Percentiles rank a stretch among this genome's conserved stretches.
phyloP scores from a whole-genome alignment of 2,888 invertebrate species.

The Trileptium ribeirensis region DNA sequence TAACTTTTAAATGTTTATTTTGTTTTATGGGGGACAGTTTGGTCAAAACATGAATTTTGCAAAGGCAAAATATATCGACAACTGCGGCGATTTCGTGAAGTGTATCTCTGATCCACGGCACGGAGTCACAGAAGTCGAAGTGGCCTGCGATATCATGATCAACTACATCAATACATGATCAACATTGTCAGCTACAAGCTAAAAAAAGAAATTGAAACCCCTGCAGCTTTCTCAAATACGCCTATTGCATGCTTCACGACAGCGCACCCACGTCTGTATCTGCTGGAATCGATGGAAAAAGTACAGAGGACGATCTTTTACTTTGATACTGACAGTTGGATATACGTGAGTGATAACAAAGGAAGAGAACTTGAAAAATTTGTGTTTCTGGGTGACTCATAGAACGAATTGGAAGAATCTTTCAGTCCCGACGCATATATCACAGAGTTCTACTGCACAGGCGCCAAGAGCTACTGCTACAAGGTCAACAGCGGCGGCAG shows the following conservation, averaged over 20 bases:
- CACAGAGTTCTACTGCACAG: not conserved
- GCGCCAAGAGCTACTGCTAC: not conserved
- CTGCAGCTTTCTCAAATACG: constrained; percentile 35
- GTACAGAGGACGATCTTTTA: constrained; percentile 44
- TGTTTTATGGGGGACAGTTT: not conserved
- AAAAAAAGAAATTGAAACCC: not conserved
- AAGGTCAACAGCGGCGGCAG: not conserved
- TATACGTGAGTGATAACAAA: not conserved
- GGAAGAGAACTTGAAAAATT: not conserved
- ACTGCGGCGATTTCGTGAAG: not conserved
- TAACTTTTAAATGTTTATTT: not conserved
- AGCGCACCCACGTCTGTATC: constrained; percentile 45
- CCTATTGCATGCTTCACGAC: constrained; percentile 51
- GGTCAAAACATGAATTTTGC: not conserved
- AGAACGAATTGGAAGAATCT: not conserved
- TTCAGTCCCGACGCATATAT: not conserved
- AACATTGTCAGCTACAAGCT: not conserved
- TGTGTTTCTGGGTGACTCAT: not conserved
- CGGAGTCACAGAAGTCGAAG: not conserved
- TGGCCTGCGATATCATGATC: not conserved
- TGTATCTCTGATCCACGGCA: not conserved
- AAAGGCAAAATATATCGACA: not conserved
- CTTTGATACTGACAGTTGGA: constrained; percentile 44
- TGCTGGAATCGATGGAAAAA: constrained; percentile 36
- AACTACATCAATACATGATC: no score